These are phyloP conservation scores for Amblyraja radiata DNA, from an alignment of 2,797 vertebrate genomes.

Conservation along the genomic window DNA sequence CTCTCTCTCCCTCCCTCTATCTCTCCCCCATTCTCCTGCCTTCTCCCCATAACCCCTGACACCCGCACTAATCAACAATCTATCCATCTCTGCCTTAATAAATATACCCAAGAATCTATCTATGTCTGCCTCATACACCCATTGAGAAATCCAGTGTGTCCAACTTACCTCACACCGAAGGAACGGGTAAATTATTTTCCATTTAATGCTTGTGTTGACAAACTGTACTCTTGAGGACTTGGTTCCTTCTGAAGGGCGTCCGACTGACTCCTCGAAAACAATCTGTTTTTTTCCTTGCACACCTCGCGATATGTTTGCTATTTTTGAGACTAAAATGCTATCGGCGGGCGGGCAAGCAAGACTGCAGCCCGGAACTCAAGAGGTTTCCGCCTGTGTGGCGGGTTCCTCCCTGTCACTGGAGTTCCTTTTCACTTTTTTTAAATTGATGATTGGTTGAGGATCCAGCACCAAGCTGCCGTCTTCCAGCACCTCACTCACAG, in stretches of 20 bases:
- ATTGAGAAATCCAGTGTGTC: not conserved
- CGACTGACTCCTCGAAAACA: not conserved
- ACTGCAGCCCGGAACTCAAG: not conserved
- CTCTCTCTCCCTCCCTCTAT: no score
- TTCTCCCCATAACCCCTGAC: no score
- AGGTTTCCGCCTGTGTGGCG: slow-evolving; percentile 27
- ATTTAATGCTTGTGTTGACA: not conserved
- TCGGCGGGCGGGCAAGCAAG: no score
- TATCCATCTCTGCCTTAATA: no score
- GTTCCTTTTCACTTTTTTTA: not conserved
- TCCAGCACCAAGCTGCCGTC: not conserved
- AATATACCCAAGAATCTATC: no score
- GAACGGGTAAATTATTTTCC: not conserved
- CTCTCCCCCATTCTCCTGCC: no score
- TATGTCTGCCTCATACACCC: no score
- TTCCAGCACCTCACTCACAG: no score
- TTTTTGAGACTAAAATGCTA: not conserved
- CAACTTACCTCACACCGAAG: slow-evolving; percentile 12
- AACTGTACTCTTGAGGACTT: not conserved
- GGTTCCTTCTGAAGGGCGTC: not conserved
- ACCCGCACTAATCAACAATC: no score
- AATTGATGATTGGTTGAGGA: not conserved
- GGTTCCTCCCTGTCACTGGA: not conserved
- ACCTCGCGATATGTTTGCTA: not conserved
- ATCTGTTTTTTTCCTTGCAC: not conserved